Evolutionary conservation across 2,113 vertebrate genomes (phyloP), one percentile per base, ranked within the genome.

Genomic region (Mola mola): DNA sequence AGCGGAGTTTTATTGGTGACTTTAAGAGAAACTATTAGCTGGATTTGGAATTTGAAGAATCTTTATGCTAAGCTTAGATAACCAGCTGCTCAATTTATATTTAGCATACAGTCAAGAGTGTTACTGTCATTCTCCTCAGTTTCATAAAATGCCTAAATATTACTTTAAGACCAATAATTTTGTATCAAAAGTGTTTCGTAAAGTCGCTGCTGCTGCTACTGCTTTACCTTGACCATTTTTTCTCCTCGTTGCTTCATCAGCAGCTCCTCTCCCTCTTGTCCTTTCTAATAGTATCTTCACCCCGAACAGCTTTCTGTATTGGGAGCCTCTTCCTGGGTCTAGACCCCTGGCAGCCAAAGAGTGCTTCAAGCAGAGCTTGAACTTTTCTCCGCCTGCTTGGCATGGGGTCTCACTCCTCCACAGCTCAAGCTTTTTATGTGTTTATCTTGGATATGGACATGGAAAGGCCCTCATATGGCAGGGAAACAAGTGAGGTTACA

Each of bases 401-500:
- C 82, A 83, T 77, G 84, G 59, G 79, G 82, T 83, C 82, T 13
- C n/a, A 8, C 76, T 86, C 51, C 68, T 78, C 82, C 60, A 51
- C 55, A 81, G 84, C 79, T 79, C 80, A 40, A 38, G 77, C 72
- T 88, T 79, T 89, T 87, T 75, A 80, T 78, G 75, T 91, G 91
- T 91, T 92, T 92, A 77, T 90, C 59, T 92, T 92, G 90, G 91
- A 89, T 24, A 5, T 44, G 8, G 62, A 76, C 37, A 16, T 66
- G 75, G 87, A 90, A 88, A 84, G 65, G 53, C 65, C 69, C 64
- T 65, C 47, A 22, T 78, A 51, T 43, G 50, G 81, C 62, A 41
- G 59, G 62, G 60, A 76, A 56, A 71, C 51, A 29, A 82, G 73
- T 37, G 74, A 51, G 67, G 66, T 41, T 47, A 55, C 42, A 57